A percentile compares a stretch with the other conserved stretches of the same genome.
Evolutionary conservation across 2,113 vertebrate genomes (phyloP).

Genomic region (Lathamus discolor): DNA sequence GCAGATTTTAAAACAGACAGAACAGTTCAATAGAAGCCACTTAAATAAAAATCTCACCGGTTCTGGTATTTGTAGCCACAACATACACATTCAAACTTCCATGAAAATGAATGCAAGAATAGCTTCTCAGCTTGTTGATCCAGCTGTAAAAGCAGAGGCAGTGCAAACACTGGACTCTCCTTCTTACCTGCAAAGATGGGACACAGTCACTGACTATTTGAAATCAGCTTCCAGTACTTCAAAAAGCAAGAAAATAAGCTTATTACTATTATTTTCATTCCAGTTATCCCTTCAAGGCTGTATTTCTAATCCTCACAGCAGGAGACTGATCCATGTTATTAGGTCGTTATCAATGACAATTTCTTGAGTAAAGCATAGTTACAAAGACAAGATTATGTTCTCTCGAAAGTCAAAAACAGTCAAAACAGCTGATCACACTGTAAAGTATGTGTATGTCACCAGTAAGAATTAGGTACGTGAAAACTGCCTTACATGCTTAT

Average conservation of each 20-base stretch:
- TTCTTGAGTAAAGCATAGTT: neutral
- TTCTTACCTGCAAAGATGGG: conserved; percentile 74
- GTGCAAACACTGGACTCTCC: conserved; percentile 88
- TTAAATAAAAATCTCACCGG: conserved; percentile 71
- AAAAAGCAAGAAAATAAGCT: neutral
- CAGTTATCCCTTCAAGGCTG: neutral
- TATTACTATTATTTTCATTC: neutral
- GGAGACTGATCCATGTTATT: neutral
- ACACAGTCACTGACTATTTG: neutral
- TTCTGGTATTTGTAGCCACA: conserved; percentile 79
- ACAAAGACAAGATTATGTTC: neutral
- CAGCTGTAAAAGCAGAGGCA: conserved; percentile 80
- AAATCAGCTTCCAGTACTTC: neutral
- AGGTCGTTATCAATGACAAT: neutral
- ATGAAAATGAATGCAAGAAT: conserved; percentile 81
- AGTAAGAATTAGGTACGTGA: neutral
- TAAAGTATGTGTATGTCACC: neutral
- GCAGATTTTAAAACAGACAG: neutral
- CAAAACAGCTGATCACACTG: neutral
- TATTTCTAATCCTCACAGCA: neutral
- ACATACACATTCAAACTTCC: conserved; percentile 82
- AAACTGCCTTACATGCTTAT: neutral
- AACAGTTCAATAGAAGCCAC: neutral
- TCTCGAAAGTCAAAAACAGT: neutral
- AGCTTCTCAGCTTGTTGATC: conserved; percentile 79